Base-by-base conservation (phyloP, 2,113 vertebrate species). In the Megaceryle torquata region DNA sequence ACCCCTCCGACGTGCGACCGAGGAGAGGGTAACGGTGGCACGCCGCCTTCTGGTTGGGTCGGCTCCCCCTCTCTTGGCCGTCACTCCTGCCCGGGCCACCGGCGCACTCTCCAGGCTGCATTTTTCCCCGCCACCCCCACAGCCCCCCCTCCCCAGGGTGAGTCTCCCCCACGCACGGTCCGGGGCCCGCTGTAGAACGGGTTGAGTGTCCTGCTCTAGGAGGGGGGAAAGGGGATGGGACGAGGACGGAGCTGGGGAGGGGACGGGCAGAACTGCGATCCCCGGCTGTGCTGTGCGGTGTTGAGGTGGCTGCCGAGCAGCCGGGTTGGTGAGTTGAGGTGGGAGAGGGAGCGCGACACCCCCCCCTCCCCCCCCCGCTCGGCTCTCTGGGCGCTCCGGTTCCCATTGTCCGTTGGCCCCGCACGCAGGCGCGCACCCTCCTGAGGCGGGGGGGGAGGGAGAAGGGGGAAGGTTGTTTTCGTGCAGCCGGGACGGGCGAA, bases 201-300 rank as follows among this genome's bases (percentile, higher is more conserved):
- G 96, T 94, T 37, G 82, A 97, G 96, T 94, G 29, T 29, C n/a
- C 59, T 26, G n/a, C 15, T 44, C 48, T 50, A 50, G 48, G 64
- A 6, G 41, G 61, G 11, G n/a, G 15, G 10, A 9, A 11, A 28
- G 29, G 29, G 24, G 28, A 16, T 28, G 10, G 11, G 48, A 50
- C 46, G 46, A 19, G 48, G 48, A 50, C 22, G 48, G 48, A 50
- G 22, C 48, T 12, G 21, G 25, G 6, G 8, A 19, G 7, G 14
- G 17, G 4, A 3, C 8, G 37, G 21, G 48, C 13, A 31, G 37
- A 20, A 10, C 60, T 3, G 51, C 20, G 13, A 3, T 80, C 11
- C 13, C 8, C 5, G 11, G 33, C 17, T 24, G 25, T 10, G 17
- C 26, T 26, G 15, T 43, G 87, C 13, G 35, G 46, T 15, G 63